These are phyloP conservation scores for Huso huso DNA, from an alignment of 2,797 vertebrate genomes.

Conservation along the genomic window DNA sequence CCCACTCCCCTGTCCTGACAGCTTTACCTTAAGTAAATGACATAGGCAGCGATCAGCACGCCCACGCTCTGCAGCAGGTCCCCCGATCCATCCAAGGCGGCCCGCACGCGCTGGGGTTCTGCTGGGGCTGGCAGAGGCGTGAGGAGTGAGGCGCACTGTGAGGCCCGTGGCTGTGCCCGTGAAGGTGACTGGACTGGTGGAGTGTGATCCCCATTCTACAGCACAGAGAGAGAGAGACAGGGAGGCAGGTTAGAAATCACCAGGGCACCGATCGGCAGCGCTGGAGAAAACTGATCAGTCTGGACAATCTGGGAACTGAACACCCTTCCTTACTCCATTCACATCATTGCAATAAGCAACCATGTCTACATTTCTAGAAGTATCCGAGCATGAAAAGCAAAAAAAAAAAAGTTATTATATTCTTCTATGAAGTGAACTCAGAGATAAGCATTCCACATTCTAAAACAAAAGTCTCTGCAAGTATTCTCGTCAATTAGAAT, in stretches of 20 bases:
- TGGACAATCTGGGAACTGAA: not conserved
- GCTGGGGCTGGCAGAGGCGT: constrained; percentile 12
- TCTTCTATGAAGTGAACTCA: too few relatives aligned
- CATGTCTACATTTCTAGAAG: not conserved
- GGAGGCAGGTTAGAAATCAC: not conserved
- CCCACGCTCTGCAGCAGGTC: constrained; percentile 84
- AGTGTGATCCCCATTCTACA: constrained; percentile 77
- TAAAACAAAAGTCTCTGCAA: too few relatives aligned
- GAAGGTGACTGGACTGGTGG: constrained; percentile 68
- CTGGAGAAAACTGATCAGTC: not conserved
- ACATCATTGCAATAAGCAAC: not conserved
- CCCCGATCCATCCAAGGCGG: too few relatives aligned
- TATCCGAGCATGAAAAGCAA: not conserved
- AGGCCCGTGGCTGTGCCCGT: constrained; percentile 46
- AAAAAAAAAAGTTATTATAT: not conserved
- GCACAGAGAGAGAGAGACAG: constrained; percentile 1
- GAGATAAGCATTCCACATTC: too few relatives aligned
- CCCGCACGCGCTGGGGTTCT: constrained; percentile 76
- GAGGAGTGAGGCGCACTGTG: constrained; percentile 16
- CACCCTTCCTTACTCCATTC: not conserved
- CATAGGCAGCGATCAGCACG: constrained; percentile 66
- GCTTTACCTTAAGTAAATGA: constrained; percentile 75
- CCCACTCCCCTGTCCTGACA: not conserved
- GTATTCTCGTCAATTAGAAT: too few relatives aligned
- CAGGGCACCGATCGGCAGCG: not conserved